These are phyloP conservation scores for Astyanax mexicanus DNA, from an alignment of 2,797 vertebrate genomes.

Conservation along the genomic window DNA sequence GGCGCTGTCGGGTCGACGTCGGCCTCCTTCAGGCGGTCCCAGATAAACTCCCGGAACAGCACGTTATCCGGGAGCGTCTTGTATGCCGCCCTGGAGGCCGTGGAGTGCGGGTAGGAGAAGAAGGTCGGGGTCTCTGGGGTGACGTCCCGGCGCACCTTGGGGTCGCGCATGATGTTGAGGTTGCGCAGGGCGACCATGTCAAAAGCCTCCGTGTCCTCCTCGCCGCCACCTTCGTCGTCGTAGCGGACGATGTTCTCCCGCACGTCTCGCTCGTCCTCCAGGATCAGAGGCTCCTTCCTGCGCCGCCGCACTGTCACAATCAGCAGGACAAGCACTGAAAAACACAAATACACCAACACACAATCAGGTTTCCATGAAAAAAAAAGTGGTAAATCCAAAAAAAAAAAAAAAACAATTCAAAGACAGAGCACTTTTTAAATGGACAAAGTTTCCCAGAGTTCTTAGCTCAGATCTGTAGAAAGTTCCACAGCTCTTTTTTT, in stretches of 20 bases:
- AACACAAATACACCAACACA: not conserved
- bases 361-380: constrained; percentile 6
- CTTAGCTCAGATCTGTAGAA: constrained; percentile 69
- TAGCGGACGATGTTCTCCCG: constrained; percentile 96
- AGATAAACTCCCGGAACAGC: constrained; percentile 95
- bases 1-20: constrained; percentile 91
- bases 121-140: constrained; percentile 91
- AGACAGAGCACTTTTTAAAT: constrained; percentile 65
- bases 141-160: constrained; percentile 87
- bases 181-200: constrained; percentile 95
- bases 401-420: too few species aligned
- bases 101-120: constrained; percentile 82
- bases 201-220: constrained; percentile 97
- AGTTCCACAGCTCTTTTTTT: constrained; percentile 57
- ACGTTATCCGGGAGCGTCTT: constrained; percentile 92
- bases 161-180: constrained; percentile 89
- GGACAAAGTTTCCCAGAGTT: constrained; percentile 53
- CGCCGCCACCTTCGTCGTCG: constrained; percentile 94
- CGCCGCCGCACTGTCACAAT: constrained; percentile 90
- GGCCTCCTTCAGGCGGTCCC: constrained; percentile 94
- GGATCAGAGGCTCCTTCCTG: constrained; percentile 91
- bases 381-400: too few species aligned
- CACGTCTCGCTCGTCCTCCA: constrained; percentile 93
- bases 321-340: constrained; percentile 87
- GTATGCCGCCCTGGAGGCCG: constrained; percentile 81